Conservation (phyloP, 1,140 invertebrate genomes). For the Marisa cornuarietis region DNA sequence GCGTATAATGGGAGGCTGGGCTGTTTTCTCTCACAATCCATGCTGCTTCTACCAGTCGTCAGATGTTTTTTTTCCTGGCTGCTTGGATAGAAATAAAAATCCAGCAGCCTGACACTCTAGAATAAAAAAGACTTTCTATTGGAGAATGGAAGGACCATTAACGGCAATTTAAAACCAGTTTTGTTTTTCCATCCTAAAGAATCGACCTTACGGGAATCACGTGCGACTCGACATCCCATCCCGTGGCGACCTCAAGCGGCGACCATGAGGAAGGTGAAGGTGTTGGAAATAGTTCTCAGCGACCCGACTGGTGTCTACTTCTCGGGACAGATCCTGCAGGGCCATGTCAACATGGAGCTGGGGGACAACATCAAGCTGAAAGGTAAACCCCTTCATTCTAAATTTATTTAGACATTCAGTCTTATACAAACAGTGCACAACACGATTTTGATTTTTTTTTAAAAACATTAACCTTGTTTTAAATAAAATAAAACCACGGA, state of each 20-base stretch:
- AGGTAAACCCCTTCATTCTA: slow-evolving; percentile 31
- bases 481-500: too few species aligned
- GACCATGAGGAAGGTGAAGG: slow-evolving; percentile 43
- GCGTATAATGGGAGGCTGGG: neutral
- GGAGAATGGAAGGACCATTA: too few species aligned
- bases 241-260: neutral
- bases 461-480: neutral
- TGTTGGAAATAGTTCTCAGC: slow-evolving; percentile 41
- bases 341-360: slow-evolving; percentile 48
- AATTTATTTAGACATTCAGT: too few species aligned
- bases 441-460: too few species aligned
- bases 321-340: slow-evolving; percentile 44
- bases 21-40: too few species aligned
- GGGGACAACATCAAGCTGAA: slow-evolving; percentile 45
- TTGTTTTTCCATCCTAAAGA: neutral
- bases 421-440: neutral
- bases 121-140: too few species aligned
- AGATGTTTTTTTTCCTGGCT: too few species aligned
- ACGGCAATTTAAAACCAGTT: too few species aligned
- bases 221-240: neutral
- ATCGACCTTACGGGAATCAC: neutral
- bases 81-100: too few species aligned
- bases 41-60: too few species aligned
- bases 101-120: too few species aligned
- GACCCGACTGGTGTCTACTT: slow-evolving; percentile 39